These are phyloP conservation scores for Euzophera pinguis DNA, from an alignment of 2,888 invertebrate genomes.

Conservation along the genomic window DNA sequence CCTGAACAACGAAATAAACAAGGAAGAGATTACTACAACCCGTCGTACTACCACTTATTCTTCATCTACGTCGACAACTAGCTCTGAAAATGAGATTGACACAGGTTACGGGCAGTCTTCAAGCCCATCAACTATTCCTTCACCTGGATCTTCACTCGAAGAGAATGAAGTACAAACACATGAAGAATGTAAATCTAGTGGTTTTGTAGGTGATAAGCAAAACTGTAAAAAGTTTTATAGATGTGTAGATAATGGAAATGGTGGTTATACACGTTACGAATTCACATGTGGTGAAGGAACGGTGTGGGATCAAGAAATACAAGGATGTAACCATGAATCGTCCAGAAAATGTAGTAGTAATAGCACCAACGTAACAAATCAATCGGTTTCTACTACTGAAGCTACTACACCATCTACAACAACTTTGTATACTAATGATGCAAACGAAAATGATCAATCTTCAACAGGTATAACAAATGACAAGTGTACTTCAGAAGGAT, in stretches of 20 bases:
- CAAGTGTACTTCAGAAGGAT: constrained; percentile 82
- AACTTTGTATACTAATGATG: constrained; percentile 1
- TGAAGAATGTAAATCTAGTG: constrained; percentile 32
- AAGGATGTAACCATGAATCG: constrained; percentile 72
- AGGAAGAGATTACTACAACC: background rate
- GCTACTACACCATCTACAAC: background rate
- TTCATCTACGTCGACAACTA: constrained; percentile 2
- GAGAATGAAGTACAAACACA: background rate
- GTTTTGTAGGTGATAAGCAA: constrained; percentile 83
- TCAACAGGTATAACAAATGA: constrained; percentile 16
- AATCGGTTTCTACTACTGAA: constrained; percentile 16
- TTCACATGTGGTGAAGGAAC: constrained; percentile 88
- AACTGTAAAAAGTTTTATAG: constrained; percentile 89
- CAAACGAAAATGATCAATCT: constrained; percentile 1
- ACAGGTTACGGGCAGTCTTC: constrained; percentile 12
- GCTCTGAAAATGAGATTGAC: constrained; percentile 23
- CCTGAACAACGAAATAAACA: background rate
- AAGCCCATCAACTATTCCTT: constrained; percentile 13
- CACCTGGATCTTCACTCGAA: background rate
- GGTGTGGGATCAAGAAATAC: constrained; percentile 83
- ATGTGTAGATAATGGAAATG: constrained; percentile 83
- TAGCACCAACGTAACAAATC: background rate
- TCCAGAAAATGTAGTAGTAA: background rate
- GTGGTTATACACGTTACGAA: constrained; percentile 82
- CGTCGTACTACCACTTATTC: background rate